phyloP scores from a whole-genome alignment of 2,797 vertebrate species.

The Vireo griseus region DNA sequence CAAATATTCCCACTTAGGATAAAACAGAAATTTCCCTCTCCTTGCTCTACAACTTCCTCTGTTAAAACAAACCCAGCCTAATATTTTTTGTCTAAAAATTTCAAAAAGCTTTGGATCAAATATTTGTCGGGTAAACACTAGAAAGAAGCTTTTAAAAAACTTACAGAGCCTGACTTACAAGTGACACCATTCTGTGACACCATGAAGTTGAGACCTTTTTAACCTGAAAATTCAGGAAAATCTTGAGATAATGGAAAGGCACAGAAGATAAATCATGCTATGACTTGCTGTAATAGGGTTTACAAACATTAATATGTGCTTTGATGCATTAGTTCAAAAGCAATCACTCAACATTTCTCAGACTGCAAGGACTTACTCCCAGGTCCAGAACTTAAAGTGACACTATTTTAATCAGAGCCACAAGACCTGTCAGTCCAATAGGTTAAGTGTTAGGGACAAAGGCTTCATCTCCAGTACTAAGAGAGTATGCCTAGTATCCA shows the following conservation, averaged over 20 bases:
- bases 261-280: neutral
- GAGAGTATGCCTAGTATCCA: neutral
- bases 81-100: neutral
- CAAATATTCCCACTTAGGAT: neutral
- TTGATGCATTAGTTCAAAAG: neutral
- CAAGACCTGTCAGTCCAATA: neutral
- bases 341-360: neutral
- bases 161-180: rapidly evolving
- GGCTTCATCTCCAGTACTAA: neutral
- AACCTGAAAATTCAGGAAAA: neutral
- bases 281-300: neutral
- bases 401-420: neutral
- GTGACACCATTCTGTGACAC: neutral
- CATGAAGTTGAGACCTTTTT: neutral
- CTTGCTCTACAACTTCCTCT: neutral
- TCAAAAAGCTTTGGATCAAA: neutral
- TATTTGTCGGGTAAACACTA: neutral
- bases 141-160: neutral
- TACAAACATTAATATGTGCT: neutral
- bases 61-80: neutral
- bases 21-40: neutral
- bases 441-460: neutral
- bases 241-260: neutral
- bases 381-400: neutral
- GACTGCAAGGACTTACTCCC: neutral